These are phyloP conservation scores for Drosophila bipectinata DNA, from an alignment of 1,140 invertebrate species.

Conservation along the genomic window DNA sequence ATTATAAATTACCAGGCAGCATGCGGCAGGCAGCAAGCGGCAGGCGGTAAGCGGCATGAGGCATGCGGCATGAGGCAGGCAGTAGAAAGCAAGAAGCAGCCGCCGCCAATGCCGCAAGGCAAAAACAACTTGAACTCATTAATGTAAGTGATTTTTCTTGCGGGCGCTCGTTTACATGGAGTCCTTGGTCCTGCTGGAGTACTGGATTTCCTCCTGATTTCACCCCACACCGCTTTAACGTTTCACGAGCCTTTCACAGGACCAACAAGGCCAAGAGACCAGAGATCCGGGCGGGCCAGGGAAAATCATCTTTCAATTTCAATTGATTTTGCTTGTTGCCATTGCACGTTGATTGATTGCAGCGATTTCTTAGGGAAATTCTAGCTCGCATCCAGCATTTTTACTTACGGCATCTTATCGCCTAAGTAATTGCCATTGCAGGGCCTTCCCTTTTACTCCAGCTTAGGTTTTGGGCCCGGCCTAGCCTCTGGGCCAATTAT, in stretches of 20 bases:
- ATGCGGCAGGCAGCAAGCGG: not conserved
- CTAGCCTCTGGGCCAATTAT: conserved; percentile 53
- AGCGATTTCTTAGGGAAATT: conserved; percentile 77
- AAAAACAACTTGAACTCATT: conserved; percentile 80
- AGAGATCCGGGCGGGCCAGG: conserved; percentile 29
- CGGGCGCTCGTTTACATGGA: conserved; percentile 56
- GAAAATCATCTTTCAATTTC: conserved; percentile 81
- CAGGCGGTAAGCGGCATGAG: not conserved
- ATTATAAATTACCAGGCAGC: conserved; percentile 75
- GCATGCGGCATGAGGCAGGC: not conserved
- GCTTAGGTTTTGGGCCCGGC: not conserved
- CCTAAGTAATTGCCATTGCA: conserved; percentile 73
- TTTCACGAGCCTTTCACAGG: not conserved
- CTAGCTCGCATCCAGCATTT: conserved; percentile 52
- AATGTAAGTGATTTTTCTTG: conserved; percentile 82
- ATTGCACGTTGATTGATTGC: conserved; percentile 78
- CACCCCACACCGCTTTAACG: not conserved
- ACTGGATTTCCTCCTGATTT: not conserved
- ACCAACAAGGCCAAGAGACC: not conserved
- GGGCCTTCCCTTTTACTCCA: not conserved
- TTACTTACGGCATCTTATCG: conserved; percentile 50
- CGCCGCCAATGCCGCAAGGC: conserved; percentile 54
- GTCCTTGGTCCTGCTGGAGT: conserved; percentile 1
- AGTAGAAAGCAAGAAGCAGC: conserved; percentile 38
- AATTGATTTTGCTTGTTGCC: conserved; percentile 81